Evolutionary conservation across 2,113 vertebrate genomes (phyloP).

Genomic region (Aleadryas rufinucha): DNA sequence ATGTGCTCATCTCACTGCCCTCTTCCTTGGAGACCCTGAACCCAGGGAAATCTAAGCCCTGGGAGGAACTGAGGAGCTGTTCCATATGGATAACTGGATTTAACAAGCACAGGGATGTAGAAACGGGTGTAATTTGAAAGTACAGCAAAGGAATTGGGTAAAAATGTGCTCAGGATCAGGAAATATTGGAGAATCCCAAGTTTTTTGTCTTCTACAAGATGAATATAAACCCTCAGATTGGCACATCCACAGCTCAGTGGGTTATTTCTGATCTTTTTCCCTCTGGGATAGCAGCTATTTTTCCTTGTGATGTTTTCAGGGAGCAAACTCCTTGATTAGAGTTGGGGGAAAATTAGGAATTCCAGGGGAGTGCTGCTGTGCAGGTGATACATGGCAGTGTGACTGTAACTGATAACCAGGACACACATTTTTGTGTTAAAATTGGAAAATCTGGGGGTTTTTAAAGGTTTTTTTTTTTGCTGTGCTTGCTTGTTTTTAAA

Average conservation of each 20-base stretch:
- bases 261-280: not conserved
- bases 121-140: not conserved
- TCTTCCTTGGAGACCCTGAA: not conserved
- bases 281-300: not conserved
- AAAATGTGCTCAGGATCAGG: not conserved
- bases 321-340: not conserved
- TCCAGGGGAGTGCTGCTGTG: not conserved
- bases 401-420: not conserved
- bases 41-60: not conserved
- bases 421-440: not conserved
- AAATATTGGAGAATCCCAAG: not conserved
- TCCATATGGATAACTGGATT: fast-evolving
- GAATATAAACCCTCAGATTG: not conserved
- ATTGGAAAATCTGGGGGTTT: not conserved
- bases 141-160: not conserved
- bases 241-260: not conserved
- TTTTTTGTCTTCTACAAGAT: not conserved
- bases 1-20: not conserved
- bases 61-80: not conserved
- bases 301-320: not conserved
- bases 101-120: not conserved
- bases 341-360: not conserved
- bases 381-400: not conserved
- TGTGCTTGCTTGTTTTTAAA: not conserved
- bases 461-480: not conserved